These are phyloP conservation scores for Byasa hedistus DNA, from an alignment of 2,888 invertebrate genomes.

Conservation along the genomic window DNA sequence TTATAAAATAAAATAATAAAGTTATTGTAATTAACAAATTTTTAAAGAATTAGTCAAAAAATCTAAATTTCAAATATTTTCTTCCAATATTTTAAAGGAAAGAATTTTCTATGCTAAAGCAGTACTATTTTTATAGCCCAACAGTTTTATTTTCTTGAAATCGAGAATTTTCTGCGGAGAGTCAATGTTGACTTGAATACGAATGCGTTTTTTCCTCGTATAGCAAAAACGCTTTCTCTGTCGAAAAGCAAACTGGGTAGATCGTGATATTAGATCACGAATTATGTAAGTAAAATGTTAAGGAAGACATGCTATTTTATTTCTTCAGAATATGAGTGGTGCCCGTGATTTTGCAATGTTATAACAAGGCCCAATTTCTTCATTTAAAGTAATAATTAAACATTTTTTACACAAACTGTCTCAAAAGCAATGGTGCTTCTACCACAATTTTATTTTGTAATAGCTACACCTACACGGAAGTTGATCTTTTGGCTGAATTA, in stretches of 20 bases:
- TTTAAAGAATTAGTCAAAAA: too few relatives aligned
- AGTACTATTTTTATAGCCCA: slow-evolving; percentile 13
- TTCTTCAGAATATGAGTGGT: too few relatives aligned
- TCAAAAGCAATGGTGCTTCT: too few relatives aligned
- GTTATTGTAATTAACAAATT: too few relatives aligned
- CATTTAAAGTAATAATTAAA: too few relatives aligned
- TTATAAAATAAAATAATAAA: too few relatives aligned
- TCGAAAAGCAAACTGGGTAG: slow-evolving; percentile 4
- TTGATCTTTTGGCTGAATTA: neutral
- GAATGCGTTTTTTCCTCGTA: slow-evolving; percentile 39
- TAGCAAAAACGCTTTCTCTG: slow-evolving; percentile 12
- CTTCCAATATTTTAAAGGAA: neutral
- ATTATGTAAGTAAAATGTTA: slow-evolving; percentile 11
- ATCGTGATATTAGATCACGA: slow-evolving; percentile 12
- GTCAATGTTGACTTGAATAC: slow-evolving; percentile 41
- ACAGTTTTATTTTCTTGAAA: slow-evolving; percentile 22
- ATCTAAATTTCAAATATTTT: too few relatives aligned
- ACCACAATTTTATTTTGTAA: too few relatives aligned
- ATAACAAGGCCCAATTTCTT: too few relatives aligned
- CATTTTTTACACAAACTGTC: too few relatives aligned
- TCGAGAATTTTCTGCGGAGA: slow-evolving; percentile 17
- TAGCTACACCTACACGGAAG: too few relatives aligned
- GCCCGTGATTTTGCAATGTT: too few relatives aligned
- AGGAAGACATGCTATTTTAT: slow-evolving; percentile 1
- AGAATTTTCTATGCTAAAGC: slow-evolving; percentile 5